Conservation (phyloP, 1,140 invertebrate genomes). For the Chymomyza costata region DNA sequence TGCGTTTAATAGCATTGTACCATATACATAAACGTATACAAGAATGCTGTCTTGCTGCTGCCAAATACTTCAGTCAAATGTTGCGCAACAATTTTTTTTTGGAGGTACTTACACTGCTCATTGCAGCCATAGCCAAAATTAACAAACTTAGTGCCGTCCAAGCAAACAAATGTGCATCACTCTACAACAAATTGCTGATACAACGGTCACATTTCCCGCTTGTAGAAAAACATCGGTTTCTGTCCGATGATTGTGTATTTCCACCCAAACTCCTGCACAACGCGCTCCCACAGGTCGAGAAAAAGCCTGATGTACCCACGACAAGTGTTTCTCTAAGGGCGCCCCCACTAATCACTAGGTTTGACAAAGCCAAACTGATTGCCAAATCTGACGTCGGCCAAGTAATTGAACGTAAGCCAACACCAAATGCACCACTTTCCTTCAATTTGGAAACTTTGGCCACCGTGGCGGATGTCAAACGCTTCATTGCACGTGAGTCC, state of each 20-base stretch:
- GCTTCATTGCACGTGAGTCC: slow-evolving; percentile 50
- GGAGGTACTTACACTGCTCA: slow-evolving; percentile 45
- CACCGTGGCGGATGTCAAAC: slow-evolving; percentile 43
- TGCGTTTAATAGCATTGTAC: slow-evolving; percentile 45
- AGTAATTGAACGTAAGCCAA: slow-evolving; percentile 26
- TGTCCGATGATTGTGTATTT: slow-evolving; percentile 21
- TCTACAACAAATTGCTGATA: slow-evolving; percentile 46
- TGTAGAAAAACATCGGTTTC: slow-evolving; percentile 40
- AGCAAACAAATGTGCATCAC: slow-evolving; percentile 31
- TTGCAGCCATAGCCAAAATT: slow-evolving; percentile 62
- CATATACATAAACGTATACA: slow-evolving; percentile 50
- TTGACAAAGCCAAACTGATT: slow-evolving; percentile 33
- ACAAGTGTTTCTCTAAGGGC: slow-evolving; percentile 4
- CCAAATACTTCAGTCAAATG: slow-evolving; percentile 52
- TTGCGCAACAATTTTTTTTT: slow-evolving; percentile 59
- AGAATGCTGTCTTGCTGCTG: slow-evolving; percentile 49
- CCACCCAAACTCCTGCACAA: slow-evolving; percentile 20
- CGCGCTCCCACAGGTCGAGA: neutral
- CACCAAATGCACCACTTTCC: neutral
- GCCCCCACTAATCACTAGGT: slow-evolving; percentile 31
- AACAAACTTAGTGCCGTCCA: slow-evolving; percentile 39
- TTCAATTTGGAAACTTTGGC: slow-evolving; percentile 23
- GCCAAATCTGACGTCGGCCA: slow-evolving; percentile 45
- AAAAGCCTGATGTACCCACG: neutral
- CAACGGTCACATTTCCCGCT: slow-evolving; percentile 35